Base-by-base conservation (phyloP, 2,888 invertebrate genomes). In the Stictocephala bisonia region DNA sequence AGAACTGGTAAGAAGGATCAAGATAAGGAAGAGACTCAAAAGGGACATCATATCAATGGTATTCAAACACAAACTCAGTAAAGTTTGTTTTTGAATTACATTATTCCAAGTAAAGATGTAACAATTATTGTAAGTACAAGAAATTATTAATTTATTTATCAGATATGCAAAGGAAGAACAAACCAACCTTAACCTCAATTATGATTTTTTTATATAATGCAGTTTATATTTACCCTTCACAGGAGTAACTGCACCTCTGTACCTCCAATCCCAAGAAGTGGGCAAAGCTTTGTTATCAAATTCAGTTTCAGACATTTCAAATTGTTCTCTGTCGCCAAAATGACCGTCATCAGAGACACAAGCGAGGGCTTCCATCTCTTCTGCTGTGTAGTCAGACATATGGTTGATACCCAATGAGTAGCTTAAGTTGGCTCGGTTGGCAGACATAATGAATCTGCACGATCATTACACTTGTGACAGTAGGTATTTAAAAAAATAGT, bases 201-300 rank as follows among this genome's bases (percentile, higher is more conserved):
- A 6, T 35, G 11, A 35, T 6, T 9, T 35, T 35, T 35, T 35
- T 9, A 35, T 18, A 48, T 2, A 6, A 48, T 48, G 11, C 35
- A n/a, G n/a, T n/a, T n/a, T n/a, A n/a, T n/a, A n/a, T 22, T 31
- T 2, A 64, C 64, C 64, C 44, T 64, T 64, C 26, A 64, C 64
- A 3, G 64, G 64, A 15, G 64, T 64, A 18, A 64, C 64, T 1
- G 41, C 64, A 4, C 64, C 64, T n/a, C 44, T 41, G 1, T 41
- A 41, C 6, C 64, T 15, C 64, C 64, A 64, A 44, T 64, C 64
- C 2, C 3, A 64, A n/a, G 24, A 15, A 11, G 24, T 27, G 13
- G 64, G 64, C 15, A 64, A 44, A 11, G n/a, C 26, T 26, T 26
- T 1, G 1, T 18, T 22, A n/a, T n/a, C n/a, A n/a, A n/a, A n/a